Percentiles rank a stretch among this genome's conserved stretches.
Evolutionary conservation across 2,797 vertebrate genomes (phyloP).

Genomic region (Coccyzus lansbergi): DNA sequence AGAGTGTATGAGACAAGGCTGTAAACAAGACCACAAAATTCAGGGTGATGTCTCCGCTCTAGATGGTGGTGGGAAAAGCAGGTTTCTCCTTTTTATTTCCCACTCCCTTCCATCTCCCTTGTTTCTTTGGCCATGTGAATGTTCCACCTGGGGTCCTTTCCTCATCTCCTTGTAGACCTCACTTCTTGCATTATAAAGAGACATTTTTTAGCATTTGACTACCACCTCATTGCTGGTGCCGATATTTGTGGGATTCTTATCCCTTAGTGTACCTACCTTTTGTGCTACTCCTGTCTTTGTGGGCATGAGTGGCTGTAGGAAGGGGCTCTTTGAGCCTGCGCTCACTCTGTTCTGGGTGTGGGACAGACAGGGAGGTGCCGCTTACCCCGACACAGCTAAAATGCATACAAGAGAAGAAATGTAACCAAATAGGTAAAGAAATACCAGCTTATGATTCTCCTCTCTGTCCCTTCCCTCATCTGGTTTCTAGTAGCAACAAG

Average conservation of each 20-base stretch:
- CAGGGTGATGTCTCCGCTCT: not conserved
- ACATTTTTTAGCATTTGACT: not conserved
- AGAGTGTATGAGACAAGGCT: not conserved
- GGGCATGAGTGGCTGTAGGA: not conserved
- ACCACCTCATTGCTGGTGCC: not conserved
- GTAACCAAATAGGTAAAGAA: slow-evolving; percentile 6
- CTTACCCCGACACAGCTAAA: not conserved
- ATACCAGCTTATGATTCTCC: not conserved
- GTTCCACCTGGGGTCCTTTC: not conserved
- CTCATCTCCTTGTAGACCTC: not conserved
- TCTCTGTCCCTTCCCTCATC: not conserved
- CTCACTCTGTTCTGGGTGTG: not conserved
- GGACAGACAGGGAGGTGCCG: not conserved
- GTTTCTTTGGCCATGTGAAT: not conserved
- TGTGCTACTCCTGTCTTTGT: not conserved
- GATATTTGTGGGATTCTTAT: not conserved
- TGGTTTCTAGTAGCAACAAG: slow-evolving; percentile 71
- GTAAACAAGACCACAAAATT: not conserved
- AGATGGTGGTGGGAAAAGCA: accelerated
- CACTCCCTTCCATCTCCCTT: not conserved
- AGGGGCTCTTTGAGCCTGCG: not conserved
- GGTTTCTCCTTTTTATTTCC: not conserved
- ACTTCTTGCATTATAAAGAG: not conserved
- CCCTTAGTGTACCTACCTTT: not conserved
- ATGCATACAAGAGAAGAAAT: not conserved